phyloP scores from a whole-genome alignment of 2,797 vertebrate genomes.

The Onychomys leucogaster region DNA sequence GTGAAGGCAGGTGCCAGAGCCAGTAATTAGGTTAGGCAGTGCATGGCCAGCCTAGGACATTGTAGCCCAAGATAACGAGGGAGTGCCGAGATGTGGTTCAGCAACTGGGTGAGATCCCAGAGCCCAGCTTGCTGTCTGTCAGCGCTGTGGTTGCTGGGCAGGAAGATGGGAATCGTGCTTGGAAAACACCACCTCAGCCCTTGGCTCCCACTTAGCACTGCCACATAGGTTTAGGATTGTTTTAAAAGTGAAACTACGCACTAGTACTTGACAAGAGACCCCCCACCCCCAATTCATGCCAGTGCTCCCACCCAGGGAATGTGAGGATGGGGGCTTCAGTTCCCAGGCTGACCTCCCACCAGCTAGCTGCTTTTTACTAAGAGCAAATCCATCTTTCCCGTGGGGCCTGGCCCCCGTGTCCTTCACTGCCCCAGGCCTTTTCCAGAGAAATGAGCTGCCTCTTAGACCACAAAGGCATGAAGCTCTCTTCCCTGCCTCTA shows the following conservation, averaged over 20 bases:
- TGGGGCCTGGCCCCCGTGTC: rapidly evolving
- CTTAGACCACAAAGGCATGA: rapidly evolving
- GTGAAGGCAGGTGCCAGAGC: background rate
- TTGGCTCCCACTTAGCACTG: background rate
- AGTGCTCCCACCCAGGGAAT: background rate
- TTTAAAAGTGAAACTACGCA: background rate
- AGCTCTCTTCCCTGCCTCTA: background rate
- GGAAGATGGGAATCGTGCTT: rapidly evolving
- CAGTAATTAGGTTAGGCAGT: background rate
- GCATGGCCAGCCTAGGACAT: background rate
- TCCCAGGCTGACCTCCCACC: background rate
- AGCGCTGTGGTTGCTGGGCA: background rate
- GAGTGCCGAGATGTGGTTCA: background rate
- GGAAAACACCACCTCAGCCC: background rate
- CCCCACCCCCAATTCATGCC: background rate
- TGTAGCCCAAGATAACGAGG: too few relatives aligned
- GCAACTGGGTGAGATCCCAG: background rate
- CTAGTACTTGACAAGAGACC: background rate
- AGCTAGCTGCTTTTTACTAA: background rate
- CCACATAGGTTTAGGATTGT: background rate
- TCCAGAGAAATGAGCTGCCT: background rate
- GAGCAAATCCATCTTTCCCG: background rate
- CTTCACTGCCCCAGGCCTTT: background rate
- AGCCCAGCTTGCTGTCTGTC: background rate
- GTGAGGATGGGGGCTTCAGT: rapidly evolving